These are phyloP conservation scores for Rhodeus uyekii DNA, from an alignment of 2,797 vertebrate genomes.

Conservation along the genomic window DNA sequence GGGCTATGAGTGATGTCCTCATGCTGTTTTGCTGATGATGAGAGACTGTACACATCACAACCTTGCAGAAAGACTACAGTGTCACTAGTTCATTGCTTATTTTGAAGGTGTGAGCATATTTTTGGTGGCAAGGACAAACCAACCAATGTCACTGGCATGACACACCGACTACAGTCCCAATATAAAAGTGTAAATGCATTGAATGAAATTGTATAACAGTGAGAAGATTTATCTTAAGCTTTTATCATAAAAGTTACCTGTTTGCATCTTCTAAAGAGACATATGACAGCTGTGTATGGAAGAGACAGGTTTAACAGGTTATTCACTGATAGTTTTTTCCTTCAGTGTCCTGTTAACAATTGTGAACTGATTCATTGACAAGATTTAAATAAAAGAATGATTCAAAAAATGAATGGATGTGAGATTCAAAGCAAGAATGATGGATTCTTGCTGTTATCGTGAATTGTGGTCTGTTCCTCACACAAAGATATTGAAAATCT, in stretches of 20 bases:
- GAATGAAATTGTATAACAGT: not conserved
- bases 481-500: not conserved
- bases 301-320: not conserved
- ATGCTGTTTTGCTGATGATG: slow-evolving; percentile 45
- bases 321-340: not conserved
- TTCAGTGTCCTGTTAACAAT: not conserved
- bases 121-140: slow-evolving; percentile 16
- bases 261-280: not conserved
- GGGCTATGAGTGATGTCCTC: slow-evolving; percentile 6
- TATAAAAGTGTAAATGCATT: not conserved
- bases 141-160: not conserved
- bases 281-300: not conserved
- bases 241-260: not conserved
- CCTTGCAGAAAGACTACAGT: slow-evolving; percentile 2
- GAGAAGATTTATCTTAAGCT: slow-evolving; percentile 12
- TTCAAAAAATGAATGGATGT: no score
- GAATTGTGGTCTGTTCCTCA: not conserved
- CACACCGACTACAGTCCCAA: not conserved
- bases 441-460: not conserved
- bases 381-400: not conserved
- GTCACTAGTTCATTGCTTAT: slow-evolving; percentile 44
- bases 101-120: slow-evolving; percentile 29
- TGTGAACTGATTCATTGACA: not conserved
- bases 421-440: no score
- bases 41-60: slow-evolving; percentile 17